Evolutionary conservation across 2,888 invertebrate genomes (phyloP), one percentile per base, ranked within the genome.

Genomic region (Hypsopygia costalis): DNA sequence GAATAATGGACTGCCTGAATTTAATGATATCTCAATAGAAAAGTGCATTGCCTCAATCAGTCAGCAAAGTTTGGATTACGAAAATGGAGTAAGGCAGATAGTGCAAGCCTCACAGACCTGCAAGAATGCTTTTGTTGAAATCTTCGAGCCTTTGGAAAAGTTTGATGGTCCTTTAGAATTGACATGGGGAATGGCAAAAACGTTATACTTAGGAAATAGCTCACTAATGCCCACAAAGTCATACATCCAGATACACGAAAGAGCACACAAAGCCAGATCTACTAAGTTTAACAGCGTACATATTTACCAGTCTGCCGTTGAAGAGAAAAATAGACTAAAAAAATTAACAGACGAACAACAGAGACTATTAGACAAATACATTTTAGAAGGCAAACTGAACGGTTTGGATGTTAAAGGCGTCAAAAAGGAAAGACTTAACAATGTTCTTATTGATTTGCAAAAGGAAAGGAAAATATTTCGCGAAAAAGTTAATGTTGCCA

Each of bases 171-270:
- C 94, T 6, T 76, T 98, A 34, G 95, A 96, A 65, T 91, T 93
- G 35, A 95, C 95, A 2, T 97, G 96, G 96, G 95, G 96, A 6
- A 90, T 97, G 55, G 93, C 96, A 0, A 97, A 97, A 76, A 93
- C 95, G 2, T 75, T 98, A 7, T 96, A 95, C 66, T 81, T 95
- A 36, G 94, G 95, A 3, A 94, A 95, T 62, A 93, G 93, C 59
- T 92, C 93, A 0, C 69, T 94, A 7, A 95, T 97, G 92, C 95
- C 96, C 0, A 93, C 94, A 3, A 93, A 93, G 57, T 92, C 91
- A 34, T 97, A 95, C 61, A 79, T 94, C 56, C 92, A 94, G 59
- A 93, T 97, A 49, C 95, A 96, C 60, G 93, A 94, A 46, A 89
- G 97, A 53, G 95, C 96, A 0, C 91, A 92, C 53, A 90, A 91